Evolutionary conservation across 2,113 vertebrate species (phyloP).

Genomic region (Glaucidium brasilianum): DNA sequence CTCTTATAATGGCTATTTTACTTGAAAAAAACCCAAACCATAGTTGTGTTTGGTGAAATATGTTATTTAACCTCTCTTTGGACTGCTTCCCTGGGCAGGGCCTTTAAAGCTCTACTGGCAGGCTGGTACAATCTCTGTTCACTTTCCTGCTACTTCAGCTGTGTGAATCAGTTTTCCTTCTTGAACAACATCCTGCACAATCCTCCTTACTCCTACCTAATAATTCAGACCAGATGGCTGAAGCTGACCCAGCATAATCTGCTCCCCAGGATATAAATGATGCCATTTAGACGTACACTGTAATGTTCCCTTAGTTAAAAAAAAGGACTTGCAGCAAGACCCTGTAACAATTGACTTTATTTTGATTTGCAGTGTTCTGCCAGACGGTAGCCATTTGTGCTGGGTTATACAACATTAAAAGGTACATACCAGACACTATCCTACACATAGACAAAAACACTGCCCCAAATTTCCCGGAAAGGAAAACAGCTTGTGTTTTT

Average conservation of each 20-base stretch:
- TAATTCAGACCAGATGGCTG: constrained; percentile 55
- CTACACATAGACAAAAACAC: constrained; percentile 9
- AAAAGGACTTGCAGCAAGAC: constrained; percentile 19
- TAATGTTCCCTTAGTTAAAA: constrained; percentile 21
- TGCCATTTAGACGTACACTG: constrained; percentile 42
- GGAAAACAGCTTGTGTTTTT: constrained; percentile 55
- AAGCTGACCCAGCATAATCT: constrained; percentile 57
- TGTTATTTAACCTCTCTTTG: constrained; percentile 22
- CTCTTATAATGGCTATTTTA: neutral
- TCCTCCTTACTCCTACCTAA: constrained; percentile 28
- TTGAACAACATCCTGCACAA: constrained; percentile 8
- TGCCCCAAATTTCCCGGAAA: constrained; percentile 36
- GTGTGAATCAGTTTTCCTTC: constrained; percentile 7
- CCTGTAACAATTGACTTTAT: constrained; percentile 27
- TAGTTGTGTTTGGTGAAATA: neutral
- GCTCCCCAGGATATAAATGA: constrained; percentile 54
- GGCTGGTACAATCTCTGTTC: constrained; percentile 16
- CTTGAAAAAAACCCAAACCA: neutral
- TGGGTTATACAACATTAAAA: constrained; percentile 20
- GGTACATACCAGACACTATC: constrained; percentile 20
- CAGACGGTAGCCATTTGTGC: constrained; percentile 29
- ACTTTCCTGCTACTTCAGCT: constrained; percentile 14
- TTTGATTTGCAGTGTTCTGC: constrained; percentile 15
- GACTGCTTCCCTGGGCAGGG: neutral
- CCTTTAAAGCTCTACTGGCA: neutral